Evolutionary conservation across 1,140 invertebrate species (phyloP).

Genomic region (Metaphire vulgaris): DNA sequence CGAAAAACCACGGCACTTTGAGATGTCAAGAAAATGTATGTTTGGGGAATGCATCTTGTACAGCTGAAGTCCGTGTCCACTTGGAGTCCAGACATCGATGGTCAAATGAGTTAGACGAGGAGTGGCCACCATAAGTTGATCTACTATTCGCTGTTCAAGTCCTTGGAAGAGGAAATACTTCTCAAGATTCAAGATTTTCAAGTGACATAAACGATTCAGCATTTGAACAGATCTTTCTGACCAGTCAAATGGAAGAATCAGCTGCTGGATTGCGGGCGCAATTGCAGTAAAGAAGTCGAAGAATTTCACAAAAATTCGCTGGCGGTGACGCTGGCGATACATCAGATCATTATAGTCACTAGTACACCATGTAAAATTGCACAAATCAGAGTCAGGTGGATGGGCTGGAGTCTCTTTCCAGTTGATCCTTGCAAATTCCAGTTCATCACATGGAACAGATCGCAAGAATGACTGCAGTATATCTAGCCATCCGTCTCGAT

Average conservation of each 20-base stretch:
- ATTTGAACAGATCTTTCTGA: constrained; percentile 37
- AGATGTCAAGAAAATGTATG: constrained; percentile 43
- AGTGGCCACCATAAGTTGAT: constrained; percentile 34
- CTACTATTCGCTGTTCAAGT: constrained; percentile 36
- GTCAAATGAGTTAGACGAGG: constrained; percentile 33
- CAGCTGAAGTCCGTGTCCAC: constrained; percentile 35
- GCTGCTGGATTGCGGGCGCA: constrained; percentile 38
- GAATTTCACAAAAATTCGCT: constrained; percentile 42
- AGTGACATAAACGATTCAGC: constrained; percentile 37
- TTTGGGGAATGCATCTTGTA: constrained; percentile 36
- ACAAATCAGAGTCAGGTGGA: constrained; percentile 38
- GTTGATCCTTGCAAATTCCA: constrained; percentile 41
- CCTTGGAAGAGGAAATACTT: constrained; percentile 46
- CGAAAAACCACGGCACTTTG: constrained; percentile 45
- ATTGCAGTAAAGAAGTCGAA: constrained; percentile 42
- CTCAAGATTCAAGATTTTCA: constrained; percentile 43
- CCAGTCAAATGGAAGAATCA: constrained; percentile 51
- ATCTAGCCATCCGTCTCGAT: constrained; percentile 37
- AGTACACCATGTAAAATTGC: constrained; percentile 28
- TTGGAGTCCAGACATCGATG: constrained; percentile 46
- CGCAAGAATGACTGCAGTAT: constrained; percentile 36
- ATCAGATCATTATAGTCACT: constrained; percentile 35
- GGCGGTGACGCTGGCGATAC: constrained; percentile 35
- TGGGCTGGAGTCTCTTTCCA: constrained; percentile 47
- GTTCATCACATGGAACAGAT: constrained; percentile 32